phyloP scores from a whole-genome alignment of 2,888 invertebrate genomes.

The Pristionchus fissidentatus region DNA sequence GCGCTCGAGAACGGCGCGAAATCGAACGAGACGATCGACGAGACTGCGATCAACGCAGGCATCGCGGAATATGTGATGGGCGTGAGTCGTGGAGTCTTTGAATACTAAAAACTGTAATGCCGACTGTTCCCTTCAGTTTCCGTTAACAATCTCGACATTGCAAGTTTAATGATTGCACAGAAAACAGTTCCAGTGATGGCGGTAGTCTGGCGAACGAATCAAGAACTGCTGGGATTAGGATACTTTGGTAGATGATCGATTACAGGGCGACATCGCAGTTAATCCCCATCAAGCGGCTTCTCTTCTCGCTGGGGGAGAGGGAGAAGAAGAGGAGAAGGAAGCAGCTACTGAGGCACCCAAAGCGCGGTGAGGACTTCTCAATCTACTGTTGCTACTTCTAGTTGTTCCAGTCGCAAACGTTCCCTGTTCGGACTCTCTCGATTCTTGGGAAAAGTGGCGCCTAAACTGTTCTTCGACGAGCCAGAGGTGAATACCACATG shows the following conservation, averaged over 20 bases:
- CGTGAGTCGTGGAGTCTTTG: no score
- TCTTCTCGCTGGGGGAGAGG: neutral
- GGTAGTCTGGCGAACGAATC: no score
- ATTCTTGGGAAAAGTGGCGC: neutral
- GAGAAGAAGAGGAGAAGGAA: neutral
- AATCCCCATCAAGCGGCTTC: conserved; percentile 8
- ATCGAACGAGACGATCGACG: conserved; percentile 36
- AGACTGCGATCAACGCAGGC: conserved; percentile 1
- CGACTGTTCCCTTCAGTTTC: no score
- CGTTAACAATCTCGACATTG: no score
- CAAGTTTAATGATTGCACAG: no score
- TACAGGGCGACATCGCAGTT: conserved; percentile 37
- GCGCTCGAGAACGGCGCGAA: conserved; percentile 5
- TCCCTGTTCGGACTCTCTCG: neutral
- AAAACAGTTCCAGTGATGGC: no score
- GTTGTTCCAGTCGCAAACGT: neutral
- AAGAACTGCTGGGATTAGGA: no score
- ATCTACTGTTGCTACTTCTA: neutral
- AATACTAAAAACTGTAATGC: no score
- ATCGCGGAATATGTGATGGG: conserved; percentile 34
- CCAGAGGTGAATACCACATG: neutral
- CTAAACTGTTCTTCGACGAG: neutral
- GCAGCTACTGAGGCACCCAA: neutral
- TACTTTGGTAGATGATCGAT: neutral
- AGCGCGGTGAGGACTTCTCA: neutral